Percentiles rank a stretch among this genome's conserved stretches.
Evolutionary conservation across 1,140 invertebrate genomes (phyloP).

Genomic region (Drosophila obscura): DNA sequence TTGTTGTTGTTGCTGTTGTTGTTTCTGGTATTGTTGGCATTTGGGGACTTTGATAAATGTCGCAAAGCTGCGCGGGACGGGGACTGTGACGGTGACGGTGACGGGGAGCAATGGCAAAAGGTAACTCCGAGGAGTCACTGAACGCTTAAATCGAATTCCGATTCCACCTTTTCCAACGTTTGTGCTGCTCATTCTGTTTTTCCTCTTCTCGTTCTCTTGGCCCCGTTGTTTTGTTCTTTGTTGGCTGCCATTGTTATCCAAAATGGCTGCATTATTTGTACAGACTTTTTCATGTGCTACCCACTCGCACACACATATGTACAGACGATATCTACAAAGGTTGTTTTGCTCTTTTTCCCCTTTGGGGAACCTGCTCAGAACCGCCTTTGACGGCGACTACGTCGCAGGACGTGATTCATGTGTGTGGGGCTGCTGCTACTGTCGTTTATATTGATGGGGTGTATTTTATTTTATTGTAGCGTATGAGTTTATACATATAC

Average conservation of each 20-base stretch:
- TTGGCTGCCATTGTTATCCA: constrained; percentile 76
- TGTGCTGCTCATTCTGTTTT: constrained; percentile 35
- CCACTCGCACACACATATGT: not conserved
- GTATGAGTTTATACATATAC: constrained; percentile 12
- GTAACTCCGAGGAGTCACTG: constrained; percentile 39
- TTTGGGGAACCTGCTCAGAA: constrained; percentile 45
- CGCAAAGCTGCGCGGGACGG: constrained; percentile 45
- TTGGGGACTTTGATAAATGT: constrained; percentile 73
- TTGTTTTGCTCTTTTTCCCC: constrained; percentile 21
- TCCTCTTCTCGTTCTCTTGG: constrained; percentile 31
- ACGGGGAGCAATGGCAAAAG: constrained; percentile 3
- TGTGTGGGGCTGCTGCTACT: constrained; percentile 48
- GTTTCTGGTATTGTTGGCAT: constrained; percentile 28
- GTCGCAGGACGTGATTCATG: constrained; percentile 71
- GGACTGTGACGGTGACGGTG: not conserved
- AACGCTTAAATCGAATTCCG: constrained; percentile 74
- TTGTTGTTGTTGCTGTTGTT: constrained; percentile 28
- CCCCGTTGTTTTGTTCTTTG: constrained; percentile 63
- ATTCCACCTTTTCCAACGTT: constrained; percentile 67
- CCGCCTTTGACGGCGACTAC: not conserved
- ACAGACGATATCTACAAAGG: too few relatives aligned
- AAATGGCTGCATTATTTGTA: constrained; percentile 82
- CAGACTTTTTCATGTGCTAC: constrained; percentile 60
- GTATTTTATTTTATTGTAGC: constrained; percentile 74
- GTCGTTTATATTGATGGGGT: constrained; percentile 78